These are phyloP conservation scores for Berghia stephanieae DNA, from an alignment of 1,140 invertebrate genomes.

Conservation along the genomic window DNA sequence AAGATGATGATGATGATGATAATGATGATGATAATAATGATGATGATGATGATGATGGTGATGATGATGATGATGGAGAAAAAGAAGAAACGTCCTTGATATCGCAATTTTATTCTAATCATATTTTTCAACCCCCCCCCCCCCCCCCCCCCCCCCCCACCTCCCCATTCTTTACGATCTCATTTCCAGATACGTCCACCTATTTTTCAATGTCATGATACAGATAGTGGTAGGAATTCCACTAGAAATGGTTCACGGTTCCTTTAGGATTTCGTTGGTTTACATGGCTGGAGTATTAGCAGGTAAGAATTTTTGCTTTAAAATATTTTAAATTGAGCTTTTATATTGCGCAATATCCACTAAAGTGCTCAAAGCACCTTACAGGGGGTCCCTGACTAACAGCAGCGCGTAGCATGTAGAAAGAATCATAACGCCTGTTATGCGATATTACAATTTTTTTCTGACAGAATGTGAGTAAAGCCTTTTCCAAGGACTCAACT, in stretches of 20 bases:
- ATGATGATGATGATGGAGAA: not conserved
- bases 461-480: too few relatives aligned
- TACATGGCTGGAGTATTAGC: slow-evolving; percentile 91
- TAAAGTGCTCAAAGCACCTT: too few relatives aligned
- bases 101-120: not conserved
- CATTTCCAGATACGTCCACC: slow-evolving; percentile 86
- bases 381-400: too few relatives aligned
- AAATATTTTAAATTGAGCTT: too few relatives aligned
- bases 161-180: not conserved
- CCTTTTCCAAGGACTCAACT: too few relatives aligned
- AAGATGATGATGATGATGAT: not conserved
- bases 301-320: slow-evolving; percentile 67
- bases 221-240: slow-evolving; percentile 91
- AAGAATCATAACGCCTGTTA: too few relatives aligned
- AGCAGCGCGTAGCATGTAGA: too few relatives aligned
- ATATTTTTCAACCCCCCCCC: not conserved
- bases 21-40: not conserved
- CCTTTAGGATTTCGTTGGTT: slow-evolving; percentile 85
- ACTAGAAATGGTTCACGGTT: slow-evolving; percentile 97
- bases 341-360: too few relatives aligned
- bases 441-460: too few relatives aligned
- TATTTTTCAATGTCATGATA: slow-evolving; percentile 93
- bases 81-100: not conserved
- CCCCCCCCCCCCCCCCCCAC: not conserved
- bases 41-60: not conserved